A percentile compares a stretch with the other conserved stretches of the same genome.
Conservation (phyloP, 92 coral and sea anemone species). For the Zoanthus solanderi region DNA sequence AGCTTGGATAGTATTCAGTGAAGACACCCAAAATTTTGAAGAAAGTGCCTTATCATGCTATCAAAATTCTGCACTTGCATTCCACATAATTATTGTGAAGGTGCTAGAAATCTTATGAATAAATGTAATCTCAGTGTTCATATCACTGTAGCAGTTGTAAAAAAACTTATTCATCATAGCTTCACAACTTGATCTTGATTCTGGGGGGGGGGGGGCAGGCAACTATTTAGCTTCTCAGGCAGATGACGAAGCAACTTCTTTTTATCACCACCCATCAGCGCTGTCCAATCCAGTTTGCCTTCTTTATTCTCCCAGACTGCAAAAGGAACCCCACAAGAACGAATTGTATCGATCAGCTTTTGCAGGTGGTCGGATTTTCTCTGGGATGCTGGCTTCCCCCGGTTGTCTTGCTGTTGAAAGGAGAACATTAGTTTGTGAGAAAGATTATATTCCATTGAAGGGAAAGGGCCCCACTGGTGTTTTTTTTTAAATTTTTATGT, state of each 20-base stretch:
- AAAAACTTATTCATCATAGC: constrained; percentile 5
- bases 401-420: constrained; percentile 16
- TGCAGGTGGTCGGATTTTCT: background rate
- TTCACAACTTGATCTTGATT: constrained; percentile 3
- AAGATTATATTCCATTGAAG: background rate
- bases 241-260: constrained; percentile 13
- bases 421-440: background rate
- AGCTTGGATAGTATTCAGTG: background rate
- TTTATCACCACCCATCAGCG: constrained; percentile 8
- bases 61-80: background rate
- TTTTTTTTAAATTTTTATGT: too few relatives aligned
- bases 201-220: constrained; percentile 18
- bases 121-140: too few relatives aligned
- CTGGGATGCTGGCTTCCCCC: background rate
- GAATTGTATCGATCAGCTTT: background rate
- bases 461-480: background rate
- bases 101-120: background rate
- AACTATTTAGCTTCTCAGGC: background rate
- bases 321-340: constrained; percentile 3
- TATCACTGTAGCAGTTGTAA: background rate
- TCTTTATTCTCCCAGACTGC: constrained; percentile 5
- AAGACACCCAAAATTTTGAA: background rate
- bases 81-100: background rate
- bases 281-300: constrained; percentile 21
- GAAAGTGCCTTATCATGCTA: background rate